Percentiles rank a stretch among this genome's conserved stretches.
These are phyloP conservation scores for Toxotes lorentzi DNA, from an alignment of 2,797 vertebrate genomes.

Conservation along the genomic window DNA sequence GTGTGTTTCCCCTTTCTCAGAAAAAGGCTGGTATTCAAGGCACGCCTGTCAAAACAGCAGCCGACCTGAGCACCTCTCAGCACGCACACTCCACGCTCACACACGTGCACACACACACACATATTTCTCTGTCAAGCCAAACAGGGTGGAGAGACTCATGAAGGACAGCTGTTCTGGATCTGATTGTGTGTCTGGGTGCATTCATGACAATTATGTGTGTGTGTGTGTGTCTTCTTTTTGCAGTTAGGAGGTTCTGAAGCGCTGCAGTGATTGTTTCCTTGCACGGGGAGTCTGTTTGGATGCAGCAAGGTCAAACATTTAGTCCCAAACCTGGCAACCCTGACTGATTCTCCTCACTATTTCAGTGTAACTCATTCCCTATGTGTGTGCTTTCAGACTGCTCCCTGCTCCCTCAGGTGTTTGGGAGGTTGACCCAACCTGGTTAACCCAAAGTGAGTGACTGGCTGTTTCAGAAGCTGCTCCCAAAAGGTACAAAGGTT, in stretches of 20 bases:
- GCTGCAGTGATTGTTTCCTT: background rate
- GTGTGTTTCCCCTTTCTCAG: slow-evolving; percentile 51
- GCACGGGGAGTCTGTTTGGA: background rate
- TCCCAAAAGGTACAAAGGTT: slow-evolving; percentile 6
- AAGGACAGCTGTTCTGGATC: slow-evolving; percentile 41
- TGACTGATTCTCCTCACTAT: background rate
- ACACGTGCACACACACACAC: slow-evolving; percentile 37
- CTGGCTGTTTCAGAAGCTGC: background rate
- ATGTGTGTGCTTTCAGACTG: background rate
- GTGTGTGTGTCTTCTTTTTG: background rate
- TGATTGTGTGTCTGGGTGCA: slow-evolving; percentile 28
- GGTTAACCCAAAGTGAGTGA: background rate
- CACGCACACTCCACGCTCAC: slow-evolving; percentile 11
- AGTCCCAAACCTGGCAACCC: slow-evolving; percentile 17
- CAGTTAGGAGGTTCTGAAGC: background rate
- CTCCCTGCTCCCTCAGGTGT: background rate
- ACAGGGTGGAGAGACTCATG: slow-evolving; percentile 36
- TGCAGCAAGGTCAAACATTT: background rate
- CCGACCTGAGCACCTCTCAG: slow-evolving; percentile 66
- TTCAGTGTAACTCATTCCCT: slow-evolving; percentile 7
- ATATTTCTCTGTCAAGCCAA: slow-evolving; percentile 37
- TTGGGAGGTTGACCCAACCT: slow-evolving; percentile 12
- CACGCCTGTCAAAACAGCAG: slow-evolving; percentile 79
- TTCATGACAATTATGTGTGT: background rate
- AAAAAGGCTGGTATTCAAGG: slow-evolving; percentile 73